Base-by-base conservation (phyloP, 2,888 invertebrate genomes). In the Tridacna gigas region DNA sequence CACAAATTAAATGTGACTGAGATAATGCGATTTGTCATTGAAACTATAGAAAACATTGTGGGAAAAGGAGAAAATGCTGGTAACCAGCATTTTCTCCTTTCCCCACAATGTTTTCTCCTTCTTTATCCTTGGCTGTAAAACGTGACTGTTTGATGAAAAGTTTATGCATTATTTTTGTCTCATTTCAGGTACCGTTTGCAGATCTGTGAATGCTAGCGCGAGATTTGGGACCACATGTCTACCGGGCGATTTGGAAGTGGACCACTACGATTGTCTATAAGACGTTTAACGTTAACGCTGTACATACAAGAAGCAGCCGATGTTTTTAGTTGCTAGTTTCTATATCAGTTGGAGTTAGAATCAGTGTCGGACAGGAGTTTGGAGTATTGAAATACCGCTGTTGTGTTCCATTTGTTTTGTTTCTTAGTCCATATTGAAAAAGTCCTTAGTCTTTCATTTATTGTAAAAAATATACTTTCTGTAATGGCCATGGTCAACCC, bases 401-500 rank as follows among this genome's bases (percentile, higher is more conserved):
- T 79, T 87, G 87, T 87, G 87, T 87, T 87, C 87, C 28, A 26
- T 63, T 76, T 22, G n/a, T 51, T 15, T 71, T 51, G 47, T 77
- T 78, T 77, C 25, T 67, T 74, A 79, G 79, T 83, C 71, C 66
- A 74, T 83, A 76, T 22, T 37, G 37, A 71, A 69, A 48, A 22
- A 78, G 65, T 77, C 76, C 83, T 61, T 79, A 75, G 85, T 88
- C 85, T 88, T 85, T 85, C 88, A 85, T 86, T 67, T 75, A 18
- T 60, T 37, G 48, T 26, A n/a, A 69, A 20, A 67, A 45, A 28
- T 51, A 56, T 9, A 56, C 56, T 56, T 3, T 56, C 56, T 86
- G 90, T 88, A 89, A 92, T 92, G 92, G 92, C 92, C 90, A 91
- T 92, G 91, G 91, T 92, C 67, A 92, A 91, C 78, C 89, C 89